Evolutionary conservation across 2,888 invertebrate species (phyloP).

Genomic region (Cosmia pyralina): DNA sequence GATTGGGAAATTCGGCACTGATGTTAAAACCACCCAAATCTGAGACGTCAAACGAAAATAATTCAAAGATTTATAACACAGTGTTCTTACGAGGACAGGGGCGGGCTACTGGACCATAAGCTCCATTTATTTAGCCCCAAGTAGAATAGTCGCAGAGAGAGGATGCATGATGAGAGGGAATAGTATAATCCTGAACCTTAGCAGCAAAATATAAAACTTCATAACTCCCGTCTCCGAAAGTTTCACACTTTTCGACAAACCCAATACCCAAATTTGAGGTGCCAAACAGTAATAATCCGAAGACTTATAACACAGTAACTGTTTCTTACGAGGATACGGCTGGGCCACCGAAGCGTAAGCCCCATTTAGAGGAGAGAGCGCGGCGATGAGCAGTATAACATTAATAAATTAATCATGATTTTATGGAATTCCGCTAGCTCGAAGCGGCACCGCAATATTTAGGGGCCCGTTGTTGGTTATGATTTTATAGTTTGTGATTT

Average conservation of each 20-base stretch:
- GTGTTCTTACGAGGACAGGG: constrained; percentile 71
- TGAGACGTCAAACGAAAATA: constrained; percentile 19
- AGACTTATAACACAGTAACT: constrained; percentile 34
- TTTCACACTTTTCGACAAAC: neutral
- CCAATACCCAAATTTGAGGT: neutral
- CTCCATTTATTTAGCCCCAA: constrained; percentile 63
- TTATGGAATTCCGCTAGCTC: constrained; percentile 88
- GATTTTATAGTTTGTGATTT: constrained; percentile 4
- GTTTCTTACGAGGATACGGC: constrained; percentile 75
- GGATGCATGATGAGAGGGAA: neutral
- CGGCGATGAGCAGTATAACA: constrained; percentile 83
- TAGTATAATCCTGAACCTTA: neutral
- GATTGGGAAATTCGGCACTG: no score
- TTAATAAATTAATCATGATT: constrained; percentile 90
- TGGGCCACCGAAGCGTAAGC: constrained; percentile 82
- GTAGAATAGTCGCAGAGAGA: neutral
- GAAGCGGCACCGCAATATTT: constrained; percentile 72
- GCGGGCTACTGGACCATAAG: constrained; percentile 80
- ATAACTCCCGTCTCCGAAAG: neutral
- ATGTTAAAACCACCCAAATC: neutral
- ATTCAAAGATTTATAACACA: neutral
- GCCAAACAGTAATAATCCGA: constrained; percentile 34
- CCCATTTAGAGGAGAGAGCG: constrained; percentile 87
- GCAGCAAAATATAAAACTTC: neutral
- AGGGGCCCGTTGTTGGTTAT: constrained; percentile 59